phyloP scores from a whole-genome alignment of 2,797 vertebrate species.

The Molossus alvarezi region DNA sequence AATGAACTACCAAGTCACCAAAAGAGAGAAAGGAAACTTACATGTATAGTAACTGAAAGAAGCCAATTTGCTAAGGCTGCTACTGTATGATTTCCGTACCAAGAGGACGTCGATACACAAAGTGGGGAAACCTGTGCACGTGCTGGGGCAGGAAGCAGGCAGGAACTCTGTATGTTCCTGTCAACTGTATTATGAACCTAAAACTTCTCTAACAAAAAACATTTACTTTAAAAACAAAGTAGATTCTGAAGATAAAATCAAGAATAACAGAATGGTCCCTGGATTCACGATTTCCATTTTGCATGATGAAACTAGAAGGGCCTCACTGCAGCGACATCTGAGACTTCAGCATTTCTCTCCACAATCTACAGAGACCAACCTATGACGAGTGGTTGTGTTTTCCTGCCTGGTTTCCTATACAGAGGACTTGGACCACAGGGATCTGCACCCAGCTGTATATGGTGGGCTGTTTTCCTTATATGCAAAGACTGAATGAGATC shows the following conservation, averaged over 20 bases:
- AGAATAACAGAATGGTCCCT: background rate
- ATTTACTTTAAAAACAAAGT: background rate
- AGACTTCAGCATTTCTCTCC: background rate
- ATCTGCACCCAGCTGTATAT: background rate
- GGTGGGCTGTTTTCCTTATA: background rate
- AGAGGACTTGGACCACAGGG: background rate
- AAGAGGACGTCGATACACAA: background rate
- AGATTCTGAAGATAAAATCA: background rate
- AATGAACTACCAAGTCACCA: background rate
- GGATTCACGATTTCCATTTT: background rate
- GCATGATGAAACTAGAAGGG: background rate
- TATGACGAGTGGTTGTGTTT: too few relatives aligned
- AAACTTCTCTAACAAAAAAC: background rate
- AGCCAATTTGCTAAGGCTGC: background rate
- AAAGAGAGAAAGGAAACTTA: background rate
- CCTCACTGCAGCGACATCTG: too few relatives aligned
- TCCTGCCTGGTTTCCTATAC: background rate
- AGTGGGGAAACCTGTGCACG: background rate
- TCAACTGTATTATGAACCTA: background rate
- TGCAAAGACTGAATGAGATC: constrained; percentile 17
- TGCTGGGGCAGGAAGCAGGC: background rate
- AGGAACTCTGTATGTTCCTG: background rate
- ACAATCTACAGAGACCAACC: background rate
- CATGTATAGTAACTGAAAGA: background rate
- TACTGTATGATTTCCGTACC: background rate